Evolutionary conservation across 1,140 invertebrate genomes (phyloP), one percentile per base, ranked within the genome.

Genomic region (Hylaeus anthracinus): DNA sequence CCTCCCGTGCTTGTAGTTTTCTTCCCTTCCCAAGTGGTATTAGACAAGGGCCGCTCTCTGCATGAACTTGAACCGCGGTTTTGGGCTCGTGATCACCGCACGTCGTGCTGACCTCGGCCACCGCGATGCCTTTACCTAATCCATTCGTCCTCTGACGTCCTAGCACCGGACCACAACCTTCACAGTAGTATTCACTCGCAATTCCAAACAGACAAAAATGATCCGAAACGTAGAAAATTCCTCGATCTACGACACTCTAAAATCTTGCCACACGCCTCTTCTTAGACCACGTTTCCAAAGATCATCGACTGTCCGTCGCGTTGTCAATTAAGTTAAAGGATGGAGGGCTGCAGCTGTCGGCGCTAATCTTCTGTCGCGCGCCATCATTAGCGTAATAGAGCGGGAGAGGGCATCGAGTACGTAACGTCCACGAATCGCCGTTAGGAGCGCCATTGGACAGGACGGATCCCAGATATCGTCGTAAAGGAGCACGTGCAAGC

Each of bases 21-120:
- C 82, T 72, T 86, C 78, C 74, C 61, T 43, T 79, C 43, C 12
- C 14, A n/a, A 71, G 26, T 43, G 26, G 15, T 60, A 51, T 26
- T 39, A 48, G n/a, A 70, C 15, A 61, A 61, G 81, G 81, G 67
- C 80, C 60, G 64, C 53, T 72, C 53, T 72, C 63, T 75, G 53
- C 37, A 79, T 60, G 74, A 79, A 81, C 72, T 67, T 77, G 55
- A 65, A 53, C 41, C 58, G 76, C 41, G 84, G 77, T 86, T 86
- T 79, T 69, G 37, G 55, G 41, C 83, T 56, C 39, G 63, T 61
- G 71, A 53, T 79, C 61, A 15, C 39, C 63, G 45, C 43, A 14
- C 10, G 63, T 81, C 43, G 15, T 10, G 51, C 9, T 10, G 51
- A 15, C 9, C n/a, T 56, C 41, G 39, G 26, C 37, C 4, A 5